Percentiles rank a stretch among this genome's conserved stretches.
These are phyloP conservation scores for Zygaena filipendulae DNA, from an alignment of 2,888 invertebrate genomes.

Conservation along the genomic window DNA sequence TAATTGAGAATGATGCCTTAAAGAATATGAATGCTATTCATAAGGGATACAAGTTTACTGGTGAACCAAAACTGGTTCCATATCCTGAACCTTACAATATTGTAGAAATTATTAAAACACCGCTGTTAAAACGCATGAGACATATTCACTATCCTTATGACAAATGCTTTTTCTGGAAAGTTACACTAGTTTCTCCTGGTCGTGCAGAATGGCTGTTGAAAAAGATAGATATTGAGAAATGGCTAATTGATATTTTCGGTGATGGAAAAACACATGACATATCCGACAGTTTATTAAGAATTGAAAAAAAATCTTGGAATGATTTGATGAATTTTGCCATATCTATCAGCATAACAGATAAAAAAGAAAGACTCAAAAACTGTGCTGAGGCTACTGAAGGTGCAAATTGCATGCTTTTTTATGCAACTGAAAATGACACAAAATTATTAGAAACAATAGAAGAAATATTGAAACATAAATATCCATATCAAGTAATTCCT, in stretches of 20 bases:
- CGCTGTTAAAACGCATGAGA: conserved; percentile 53
- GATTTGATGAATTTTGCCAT: conserved; percentile 56
- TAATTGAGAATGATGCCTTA: conserved; percentile 36
- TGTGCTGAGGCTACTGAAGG: conserved; percentile 46
- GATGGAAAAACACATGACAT: conserved; percentile 39
- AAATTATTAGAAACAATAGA: conserved; percentile 32
- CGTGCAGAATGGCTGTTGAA: conserved; percentile 44
- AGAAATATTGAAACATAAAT: conserved; percentile 35
- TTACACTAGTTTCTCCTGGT: conserved; percentile 69
- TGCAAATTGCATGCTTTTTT: conserved; percentile 48
- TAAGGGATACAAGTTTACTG: conserved; percentile 45
- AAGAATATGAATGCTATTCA: conserved; percentile 50
- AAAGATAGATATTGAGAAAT: conserved; percentile 53
- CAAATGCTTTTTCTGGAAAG: conserved; percentile 70
- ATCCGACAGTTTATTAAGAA: conserved; percentile 41
- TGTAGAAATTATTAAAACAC: conserved; percentile 54
- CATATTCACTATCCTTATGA: conserved; percentile 51
- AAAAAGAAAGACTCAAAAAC: conserved; percentile 22
- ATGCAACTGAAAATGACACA: conserved; percentile 34
- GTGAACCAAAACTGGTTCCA: conserved; percentile 36
- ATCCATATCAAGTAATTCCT: conserved; percentile 49
- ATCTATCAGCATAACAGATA: conserved; percentile 35
- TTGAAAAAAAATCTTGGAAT: conserved; percentile 55
- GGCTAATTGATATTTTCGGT: conserved; percentile 53
- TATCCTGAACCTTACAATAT: conserved; percentile 41